Evolutionary conservation across 2,888 invertebrate genomes (phyloP), one percentile per base, ranked within the genome.

Genomic region (Melikaiella ostensackeni): DNA sequence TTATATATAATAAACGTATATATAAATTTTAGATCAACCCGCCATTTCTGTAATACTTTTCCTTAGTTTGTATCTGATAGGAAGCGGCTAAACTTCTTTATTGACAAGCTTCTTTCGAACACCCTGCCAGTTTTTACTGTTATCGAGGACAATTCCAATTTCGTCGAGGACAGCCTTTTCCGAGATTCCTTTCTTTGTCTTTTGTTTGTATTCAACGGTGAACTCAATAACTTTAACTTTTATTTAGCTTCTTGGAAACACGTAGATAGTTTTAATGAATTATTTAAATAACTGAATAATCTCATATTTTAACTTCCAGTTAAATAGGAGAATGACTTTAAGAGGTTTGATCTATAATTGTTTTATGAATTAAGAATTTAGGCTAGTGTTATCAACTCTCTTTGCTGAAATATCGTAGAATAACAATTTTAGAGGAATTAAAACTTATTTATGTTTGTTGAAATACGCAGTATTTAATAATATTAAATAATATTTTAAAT

Each of bases 61-160:
- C 19, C 50, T 50, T 50, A 50, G 19, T 50, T 50, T n/a, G 50
- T n/a, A 8, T 50, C 19, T n/a, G 7, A 3, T 3, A 38, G 11
- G 2, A 50, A 50, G n/a, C 50, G n/a, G n/a, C n/a, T 50, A n/a
- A 50, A 50, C 46, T n/a, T 50, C n/a, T 50, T 50, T 50, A 50
- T 50, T n/a, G 46, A n/a, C n/a, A 50, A 50, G n/a, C 50, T n/a
- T 8, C 50, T 50, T 50, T 50, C 50, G 50, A 50, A 7, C 50
- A 50, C n/a, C 50, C 50, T n/a, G 50, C n/a, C 50, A 50, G 50
- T 50, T 50, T 50, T 50, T 50, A 50, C 50, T 50, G 19, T 50
- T 50, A 50, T 19, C n/a, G n/a, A 50, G 50, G 50, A 50, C 50
- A 50, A 50, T 50, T 50, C 50, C 50, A 50, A 50, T 50, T 50